Percentiles rank a stretch among this genome's conserved stretches.
These are phyloP conservation scores for Enteromius viviparus DNA, from an alignment of 2,797 vertebrate genomes.

Conservation along the genomic window DNA sequence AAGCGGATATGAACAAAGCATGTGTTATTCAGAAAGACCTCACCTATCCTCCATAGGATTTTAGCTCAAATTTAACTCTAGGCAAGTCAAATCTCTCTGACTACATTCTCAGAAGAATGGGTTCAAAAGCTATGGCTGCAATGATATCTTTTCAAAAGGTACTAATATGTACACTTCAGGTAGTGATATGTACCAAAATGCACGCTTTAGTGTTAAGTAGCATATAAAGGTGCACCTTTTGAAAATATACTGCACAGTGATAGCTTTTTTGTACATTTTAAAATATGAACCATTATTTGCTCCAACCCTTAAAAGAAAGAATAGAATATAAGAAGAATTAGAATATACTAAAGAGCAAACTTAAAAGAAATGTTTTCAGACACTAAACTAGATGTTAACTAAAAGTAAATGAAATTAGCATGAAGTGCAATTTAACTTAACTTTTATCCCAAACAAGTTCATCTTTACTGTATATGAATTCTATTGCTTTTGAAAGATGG, in stretches of 20 bases:
- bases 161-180: neutral
- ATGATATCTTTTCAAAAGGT: neutral
- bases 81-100: constrained; percentile 18
- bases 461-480: neutral
- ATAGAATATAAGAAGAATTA: too few species aligned
- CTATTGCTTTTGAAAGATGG: neutral
- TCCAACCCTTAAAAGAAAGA: neutral
- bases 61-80: constrained; percentile 15
- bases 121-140: neutral
- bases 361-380: neutral
- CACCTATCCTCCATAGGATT: constrained; percentile 1
- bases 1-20: constrained; percentile 55
- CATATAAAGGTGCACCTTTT: neutral
- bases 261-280: neutral
- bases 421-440: neutral
- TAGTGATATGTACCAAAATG: neutral
- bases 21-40: constrained; percentile 38
- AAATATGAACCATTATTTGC: neutral
- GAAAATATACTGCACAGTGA: neutral
- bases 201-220: neutral
- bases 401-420: neutral
- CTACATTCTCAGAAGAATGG: neutral
- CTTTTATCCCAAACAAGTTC: neutral
- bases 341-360: neutral
- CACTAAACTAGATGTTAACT: neutral